Percentiles rank a stretch among this genome's conserved stretches.
phyloP scores from a whole-genome alignment of 1,140 invertebrate species.

The Diachasmimorpha longicaudata region DNA sequence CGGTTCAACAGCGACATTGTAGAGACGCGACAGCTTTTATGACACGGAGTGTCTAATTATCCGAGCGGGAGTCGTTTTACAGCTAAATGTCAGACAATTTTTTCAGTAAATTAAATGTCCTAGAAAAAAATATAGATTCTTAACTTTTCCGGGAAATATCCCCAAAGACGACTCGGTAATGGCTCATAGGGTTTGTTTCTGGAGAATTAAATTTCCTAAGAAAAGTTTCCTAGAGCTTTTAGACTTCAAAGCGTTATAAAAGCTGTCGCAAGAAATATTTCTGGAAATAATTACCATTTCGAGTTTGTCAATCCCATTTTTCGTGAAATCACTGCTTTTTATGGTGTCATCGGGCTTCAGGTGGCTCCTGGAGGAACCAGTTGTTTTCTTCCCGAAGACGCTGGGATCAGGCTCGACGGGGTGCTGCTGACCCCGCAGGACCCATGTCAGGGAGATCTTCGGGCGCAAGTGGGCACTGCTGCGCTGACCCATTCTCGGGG shows the following conservation, averaged over 20 bases:
- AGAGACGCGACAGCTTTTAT: no score
- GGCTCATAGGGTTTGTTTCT: constrained; percentile 31
- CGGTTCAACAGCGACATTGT: neutral
- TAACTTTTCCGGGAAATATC: no score
- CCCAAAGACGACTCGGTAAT: no score
- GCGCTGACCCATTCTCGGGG: constrained; percentile 62
- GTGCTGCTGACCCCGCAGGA: constrained; percentile 68
- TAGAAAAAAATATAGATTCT: no score
- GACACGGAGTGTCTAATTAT: no score
- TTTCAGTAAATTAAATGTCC: no score
- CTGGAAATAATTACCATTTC: constrained; percentile 27
- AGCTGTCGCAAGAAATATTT: neutral
- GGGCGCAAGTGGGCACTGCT: constrained; percentile 66
- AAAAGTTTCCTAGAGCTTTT: no score
- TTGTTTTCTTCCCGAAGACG: constrained; percentile 28
- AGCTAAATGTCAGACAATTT: no score
- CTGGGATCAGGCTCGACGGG: constrained; percentile 8
- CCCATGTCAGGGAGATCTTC: constrained; percentile 75
- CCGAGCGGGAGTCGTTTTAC: no score
- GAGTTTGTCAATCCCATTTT: constrained; percentile 34
- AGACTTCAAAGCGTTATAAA: no score
- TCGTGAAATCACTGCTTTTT: constrained; percentile 38
- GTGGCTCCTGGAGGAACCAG: constrained; percentile 34
- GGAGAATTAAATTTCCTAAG: constrained; percentile 10
- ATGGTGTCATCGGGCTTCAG: constrained; percentile 32